phyloP scores from a whole-genome alignment of 1,140 invertebrate genomes.

The Chelonus insularis region DNA sequence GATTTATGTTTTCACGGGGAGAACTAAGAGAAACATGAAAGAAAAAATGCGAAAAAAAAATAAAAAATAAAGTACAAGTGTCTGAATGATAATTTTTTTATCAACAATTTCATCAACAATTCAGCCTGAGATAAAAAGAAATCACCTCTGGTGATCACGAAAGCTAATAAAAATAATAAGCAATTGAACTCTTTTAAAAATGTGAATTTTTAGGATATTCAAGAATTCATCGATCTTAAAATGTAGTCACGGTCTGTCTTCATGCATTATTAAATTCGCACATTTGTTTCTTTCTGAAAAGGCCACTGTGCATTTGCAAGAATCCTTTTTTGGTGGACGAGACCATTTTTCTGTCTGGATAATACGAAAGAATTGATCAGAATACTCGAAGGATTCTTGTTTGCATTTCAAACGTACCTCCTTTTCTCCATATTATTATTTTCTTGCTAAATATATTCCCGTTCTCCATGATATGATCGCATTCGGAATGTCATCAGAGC shows the following conservation, averaged over 20 bases:
- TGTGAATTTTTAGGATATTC: neutral
- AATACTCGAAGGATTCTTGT: neutral
- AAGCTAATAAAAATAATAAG: too few species aligned
- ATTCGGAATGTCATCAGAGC: too few species aligned
- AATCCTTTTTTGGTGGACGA: slow-evolving; percentile 21
- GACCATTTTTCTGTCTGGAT: neutral
- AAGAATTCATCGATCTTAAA: slow-evolving; percentile 10
- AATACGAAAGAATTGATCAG: slow-evolving; percentile 5
- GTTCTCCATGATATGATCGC: neutral
- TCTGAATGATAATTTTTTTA: too few species aligned
- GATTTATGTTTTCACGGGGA: slow-evolving; percentile 45
- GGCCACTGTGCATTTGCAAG: neutral
- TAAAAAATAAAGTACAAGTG: too few species aligned
- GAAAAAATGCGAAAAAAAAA: neutral
- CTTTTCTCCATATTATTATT: neutral
- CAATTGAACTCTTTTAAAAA: neutral
- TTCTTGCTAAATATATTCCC: neutral
- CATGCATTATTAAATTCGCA: slow-evolving; percentile 34
- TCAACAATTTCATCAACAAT: neutral
- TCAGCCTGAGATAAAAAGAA: too few species aligned
- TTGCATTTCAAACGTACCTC: slow-evolving; percentile 19
- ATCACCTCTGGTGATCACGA: too few species aligned
- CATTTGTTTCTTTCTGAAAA: slow-evolving; percentile 24
- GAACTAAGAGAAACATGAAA: slow-evolving; percentile 18
- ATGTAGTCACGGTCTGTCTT: slow-evolving; percentile 21